These are phyloP conservation scores for Zosterops borbonicus DNA, from an alignment of 2,113 vertebrate genomes.

Conservation along the genomic window DNA sequence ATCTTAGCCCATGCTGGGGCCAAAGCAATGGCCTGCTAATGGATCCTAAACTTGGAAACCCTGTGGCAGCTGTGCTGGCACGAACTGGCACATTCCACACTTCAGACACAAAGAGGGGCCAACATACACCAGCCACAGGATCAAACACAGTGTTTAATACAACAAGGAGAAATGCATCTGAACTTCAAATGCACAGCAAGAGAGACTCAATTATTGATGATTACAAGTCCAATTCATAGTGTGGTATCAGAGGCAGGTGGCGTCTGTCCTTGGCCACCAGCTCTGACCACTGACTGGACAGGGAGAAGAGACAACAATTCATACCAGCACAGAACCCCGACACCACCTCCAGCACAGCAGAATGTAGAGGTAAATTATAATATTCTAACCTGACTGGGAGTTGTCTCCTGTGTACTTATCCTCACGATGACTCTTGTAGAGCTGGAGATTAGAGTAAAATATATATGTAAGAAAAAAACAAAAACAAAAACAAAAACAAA, in stretches of 20 bases:
- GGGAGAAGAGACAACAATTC: neutral
- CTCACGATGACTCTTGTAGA: slow-evolving; percentile 82
- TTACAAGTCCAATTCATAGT: neutral
- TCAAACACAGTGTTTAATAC: neutral
- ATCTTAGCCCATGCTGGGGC: neutral
- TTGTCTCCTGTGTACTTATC: slow-evolving; percentile 80
- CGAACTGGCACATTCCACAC: neutral
- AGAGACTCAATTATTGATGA: neutral
- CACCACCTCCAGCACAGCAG: neutral
- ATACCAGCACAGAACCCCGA: neutral
- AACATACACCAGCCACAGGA: neutral
- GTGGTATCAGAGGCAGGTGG: neutral
- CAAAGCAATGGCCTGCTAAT: neutral
- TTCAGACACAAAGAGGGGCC: neutral
- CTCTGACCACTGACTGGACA: neutral
- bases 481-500: slow-evolving; percentile 15
- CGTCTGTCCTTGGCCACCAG: neutral
- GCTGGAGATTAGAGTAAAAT: slow-evolving; percentile 69
- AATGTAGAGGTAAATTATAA: neutral
- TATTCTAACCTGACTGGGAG: slow-evolving; percentile 85
- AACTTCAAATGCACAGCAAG: neutral
- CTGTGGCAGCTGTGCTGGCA: neutral
- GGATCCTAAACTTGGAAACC: neutral
- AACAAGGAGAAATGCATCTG: neutral
- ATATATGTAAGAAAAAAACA: neutral